A percentile compares a stretch with the other conserved stretches of the same genome.
Conservation (phyloP, 1,140 invertebrate genomes). For the Macrocentrus cingulum region DNA sequence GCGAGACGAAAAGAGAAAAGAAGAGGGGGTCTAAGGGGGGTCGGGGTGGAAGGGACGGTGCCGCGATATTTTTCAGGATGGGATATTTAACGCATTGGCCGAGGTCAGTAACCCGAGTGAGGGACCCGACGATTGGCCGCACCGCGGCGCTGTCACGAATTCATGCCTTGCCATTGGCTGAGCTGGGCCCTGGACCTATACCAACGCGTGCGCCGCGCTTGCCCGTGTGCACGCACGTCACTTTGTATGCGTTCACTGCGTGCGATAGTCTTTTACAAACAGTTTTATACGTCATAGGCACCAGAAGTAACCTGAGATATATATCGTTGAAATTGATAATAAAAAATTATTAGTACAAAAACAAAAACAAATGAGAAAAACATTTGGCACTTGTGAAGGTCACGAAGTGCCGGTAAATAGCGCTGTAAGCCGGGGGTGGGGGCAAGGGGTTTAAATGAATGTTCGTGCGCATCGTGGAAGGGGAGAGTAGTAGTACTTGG, state of each 20-base stretch:
- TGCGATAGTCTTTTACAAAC: too few relatives aligned
- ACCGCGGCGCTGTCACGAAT: constrained; percentile 52
- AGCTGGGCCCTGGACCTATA: constrained; percentile 58
- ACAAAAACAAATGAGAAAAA: neutral
- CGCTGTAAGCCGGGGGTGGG: constrained; percentile 27
- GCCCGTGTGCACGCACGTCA: constrained; percentile 20
- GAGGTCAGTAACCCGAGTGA: constrained; percentile 53
- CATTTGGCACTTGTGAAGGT: too few relatives aligned
- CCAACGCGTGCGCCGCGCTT: constrained; percentile 44
- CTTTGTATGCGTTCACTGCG: constrained; percentile 20
- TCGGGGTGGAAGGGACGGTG: constrained; percentile 38
- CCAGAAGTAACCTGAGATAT: constrained; percentile 2
- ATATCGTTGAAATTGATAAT: too few relatives aligned
- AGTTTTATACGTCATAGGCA: constrained; percentile 27
- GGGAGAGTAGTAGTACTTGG: constrained; percentile 34
- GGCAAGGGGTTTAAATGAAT: constrained; percentile 32
- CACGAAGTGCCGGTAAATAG: constrained; percentile 27
- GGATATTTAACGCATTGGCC: constrained; percentile 59
- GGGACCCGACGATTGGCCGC: constrained; percentile 54
- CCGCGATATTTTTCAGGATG: constrained; percentile 57
- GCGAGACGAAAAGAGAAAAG: constrained; percentile 30
- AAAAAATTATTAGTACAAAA: neutral
- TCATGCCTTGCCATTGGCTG: constrained; percentile 52
- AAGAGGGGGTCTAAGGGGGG: constrained; percentile 17
- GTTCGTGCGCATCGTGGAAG: constrained; percentile 22